Conservation (phyloP, 2,888 invertebrate genomes). For the Leptinotarsa juncta region DNA sequence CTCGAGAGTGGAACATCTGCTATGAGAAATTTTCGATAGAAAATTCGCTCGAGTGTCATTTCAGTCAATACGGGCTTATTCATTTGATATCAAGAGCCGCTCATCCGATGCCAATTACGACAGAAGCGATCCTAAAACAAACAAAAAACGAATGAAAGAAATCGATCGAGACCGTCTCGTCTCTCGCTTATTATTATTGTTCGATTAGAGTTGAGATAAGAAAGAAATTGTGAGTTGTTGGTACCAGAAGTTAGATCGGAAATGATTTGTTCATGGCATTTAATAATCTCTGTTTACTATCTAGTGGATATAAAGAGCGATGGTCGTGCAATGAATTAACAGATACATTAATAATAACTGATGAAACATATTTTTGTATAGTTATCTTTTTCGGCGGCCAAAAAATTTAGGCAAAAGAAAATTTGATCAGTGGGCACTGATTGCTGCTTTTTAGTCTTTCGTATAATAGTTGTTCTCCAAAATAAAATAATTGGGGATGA, state of each 20-base stretch:
- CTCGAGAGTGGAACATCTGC: conserved; percentile 43
- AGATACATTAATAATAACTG: too few relatives aligned
- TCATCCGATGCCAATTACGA: conserved; percentile 22
- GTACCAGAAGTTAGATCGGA: background rate
- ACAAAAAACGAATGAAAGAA: conserved; percentile 7
- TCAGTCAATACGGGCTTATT: conserved; percentile 40
- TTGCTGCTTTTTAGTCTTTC: too few relatives aligned
- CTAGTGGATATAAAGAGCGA: too few relatives aligned
- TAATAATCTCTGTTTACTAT: too few relatives aligned
- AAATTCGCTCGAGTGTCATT: conserved; percentile 38
- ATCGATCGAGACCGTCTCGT: conserved; percentile 7
- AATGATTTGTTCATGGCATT: background rate
- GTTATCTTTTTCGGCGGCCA: too few relatives aligned
- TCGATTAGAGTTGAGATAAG: background rate
- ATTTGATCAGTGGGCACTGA: too few relatives aligned
- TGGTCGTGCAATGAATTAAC: too few relatives aligned
- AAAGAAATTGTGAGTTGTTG: background rate
- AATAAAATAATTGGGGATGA: too few relatives aligned
- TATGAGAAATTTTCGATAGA: conserved; percentile 40
- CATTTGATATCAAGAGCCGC: conserved; percentile 36
- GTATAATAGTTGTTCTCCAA: too few relatives aligned
- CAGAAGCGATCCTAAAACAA: background rate
- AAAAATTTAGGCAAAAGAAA: too few relatives aligned
- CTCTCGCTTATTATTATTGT: background rate
- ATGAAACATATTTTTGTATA: too few relatives aligned